Percentiles rank a stretch among this genome's conserved stretches.
Conservation (phyloP, 2,888 invertebrate species). For the Amblyjoppa fuscipennis region DNA sequence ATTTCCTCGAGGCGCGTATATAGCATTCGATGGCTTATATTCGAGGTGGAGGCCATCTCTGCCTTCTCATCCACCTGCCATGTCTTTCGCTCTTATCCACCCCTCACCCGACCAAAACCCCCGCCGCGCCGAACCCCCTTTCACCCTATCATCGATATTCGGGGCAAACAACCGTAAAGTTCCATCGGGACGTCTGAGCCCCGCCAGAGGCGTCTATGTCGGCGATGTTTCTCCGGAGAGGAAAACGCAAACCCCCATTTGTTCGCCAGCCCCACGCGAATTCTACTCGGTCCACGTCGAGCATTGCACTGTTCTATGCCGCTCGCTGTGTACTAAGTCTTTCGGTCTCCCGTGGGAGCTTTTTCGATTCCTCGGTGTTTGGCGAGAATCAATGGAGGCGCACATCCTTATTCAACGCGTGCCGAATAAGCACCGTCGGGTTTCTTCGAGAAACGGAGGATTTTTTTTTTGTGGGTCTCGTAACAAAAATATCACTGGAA, state of each 20-base stretch:
- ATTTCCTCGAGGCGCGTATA: not conserved
- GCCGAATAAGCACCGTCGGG: not conserved
- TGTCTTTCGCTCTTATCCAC: constrained; percentile 18
- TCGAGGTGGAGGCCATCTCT: constrained; percentile 10
- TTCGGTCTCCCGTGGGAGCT: constrained; percentile 1
- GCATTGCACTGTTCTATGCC: not conserved
- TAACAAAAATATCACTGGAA: not conserved
- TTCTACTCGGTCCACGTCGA: constrained; percentile 16
- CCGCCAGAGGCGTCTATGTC: constrained; percentile 20
- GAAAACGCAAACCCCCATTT: constrained; percentile 22
- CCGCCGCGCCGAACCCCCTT: constrained; percentile 60
- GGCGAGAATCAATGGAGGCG: not conserved
- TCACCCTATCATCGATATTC: constrained; percentile 77
- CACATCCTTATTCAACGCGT: constrained; percentile 3
- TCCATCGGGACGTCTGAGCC: constrained; percentile 68
- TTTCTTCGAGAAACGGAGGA: not conserved
- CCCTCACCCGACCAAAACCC: constrained; percentile 7
- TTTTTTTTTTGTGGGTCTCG: not conserved
- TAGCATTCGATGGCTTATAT: constrained; percentile 27
- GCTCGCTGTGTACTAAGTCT: not conserved
- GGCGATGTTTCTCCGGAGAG: constrained; percentile 3
- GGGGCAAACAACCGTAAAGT: constrained; percentile 79
- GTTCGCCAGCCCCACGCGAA: constrained; percentile 7
- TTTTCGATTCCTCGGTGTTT: constrained; percentile 11
- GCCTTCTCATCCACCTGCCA: constrained; percentile 33